phyloP scores from a whole-genome alignment of 1,140 invertebrate species.

The Lithobius niger region DNA sequence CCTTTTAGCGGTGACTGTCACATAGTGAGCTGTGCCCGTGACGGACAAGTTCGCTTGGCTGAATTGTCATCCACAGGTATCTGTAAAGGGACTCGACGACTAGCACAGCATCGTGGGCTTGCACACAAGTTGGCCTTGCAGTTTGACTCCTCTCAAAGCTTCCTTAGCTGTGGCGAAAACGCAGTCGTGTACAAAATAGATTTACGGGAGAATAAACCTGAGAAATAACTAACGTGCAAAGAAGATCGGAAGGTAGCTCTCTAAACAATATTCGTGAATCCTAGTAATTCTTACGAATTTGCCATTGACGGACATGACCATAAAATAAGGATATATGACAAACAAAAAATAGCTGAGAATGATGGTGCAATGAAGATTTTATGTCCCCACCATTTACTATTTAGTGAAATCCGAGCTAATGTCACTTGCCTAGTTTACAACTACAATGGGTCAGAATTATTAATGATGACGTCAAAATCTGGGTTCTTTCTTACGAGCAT shows the following conservation, averaged over 20 bases:
- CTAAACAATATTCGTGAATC: conserved; percentile 77
- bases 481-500: too few species aligned
- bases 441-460: conserved; percentile 63
- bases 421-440: conserved; percentile 83
- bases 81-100: conserved; percentile 38
- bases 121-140: conserved; percentile 65
- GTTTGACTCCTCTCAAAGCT: conserved; percentile 53
- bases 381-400: conserved; percentile 39
- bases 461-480: too few species aligned
- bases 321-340: conserved; percentile 33
- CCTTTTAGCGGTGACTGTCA: conserved; percentile 55
- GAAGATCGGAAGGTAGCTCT: conserved; percentile 49
- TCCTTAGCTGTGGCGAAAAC: conserved; percentile 82
- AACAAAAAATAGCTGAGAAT: too few species aligned
- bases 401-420: conserved; percentile 35
- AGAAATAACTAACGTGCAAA: conserved; percentile 49
- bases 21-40: conserved; percentile 74
- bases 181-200: conserved; percentile 65
- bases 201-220: conserved; percentile 51
- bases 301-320: conserved; percentile 57
- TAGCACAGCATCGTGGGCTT: conserved; percentile 54
- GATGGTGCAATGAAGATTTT: conserved; percentile 37
- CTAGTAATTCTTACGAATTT: conserved; percentile 59
- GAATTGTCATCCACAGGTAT: conserved; percentile 40
- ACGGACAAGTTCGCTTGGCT: conserved; percentile 64